Evolutionary conservation across 2,888 invertebrate genomes (phyloP), one percentile per base, ranked within the genome.

Genomic region (Tetragnatha montana): DNA sequence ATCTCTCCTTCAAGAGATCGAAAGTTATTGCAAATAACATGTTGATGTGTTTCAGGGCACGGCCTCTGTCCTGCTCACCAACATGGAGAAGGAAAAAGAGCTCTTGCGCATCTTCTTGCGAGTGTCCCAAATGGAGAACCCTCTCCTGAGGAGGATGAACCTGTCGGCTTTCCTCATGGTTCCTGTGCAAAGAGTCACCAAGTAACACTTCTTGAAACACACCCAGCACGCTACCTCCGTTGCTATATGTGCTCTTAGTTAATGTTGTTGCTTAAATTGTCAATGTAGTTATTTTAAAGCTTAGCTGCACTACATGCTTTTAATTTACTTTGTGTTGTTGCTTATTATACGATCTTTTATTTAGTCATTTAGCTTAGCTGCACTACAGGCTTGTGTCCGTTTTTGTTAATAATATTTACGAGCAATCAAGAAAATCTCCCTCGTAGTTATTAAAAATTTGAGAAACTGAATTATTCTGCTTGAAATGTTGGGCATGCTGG

Each of bases 121-220:
- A 93, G 98, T 98, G 89, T 98, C 98, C 69, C 98, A 98, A 95
- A 98, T 98, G 97, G 98, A 98, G 94, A 98, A 98, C 93, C 96
- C 97, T 22, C 96, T 98, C 91, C 94, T 98, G 92, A 95, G 98
- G 92, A 95, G 98, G 92, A 98, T 98, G 98, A 98, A 98, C 94
- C 95, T 99, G 79, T 98, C 98, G 94, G 98, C 98, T n/a, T 99
- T 98, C 94, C 95, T 98, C 87, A 98, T 98, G 98, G 98, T 97
- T 92, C 98, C 98, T 91, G 98, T 99, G 91, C 98, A 98, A 95
- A 95, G 98, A 94, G 98, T 98, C 92, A 98, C 98, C 92, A 98
- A 98, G 94, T 94, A 91, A 92, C 93, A 91, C 12, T 8, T 12
- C 60, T 14, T 60, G 35, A 60, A 60, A 60, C 60, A 60, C 35